Evolutionary conservation across 30 jellyfish, hydroid and myxozoan genomes (phyloP).

Genomic region (Cassiopea andromeda): DNA sequence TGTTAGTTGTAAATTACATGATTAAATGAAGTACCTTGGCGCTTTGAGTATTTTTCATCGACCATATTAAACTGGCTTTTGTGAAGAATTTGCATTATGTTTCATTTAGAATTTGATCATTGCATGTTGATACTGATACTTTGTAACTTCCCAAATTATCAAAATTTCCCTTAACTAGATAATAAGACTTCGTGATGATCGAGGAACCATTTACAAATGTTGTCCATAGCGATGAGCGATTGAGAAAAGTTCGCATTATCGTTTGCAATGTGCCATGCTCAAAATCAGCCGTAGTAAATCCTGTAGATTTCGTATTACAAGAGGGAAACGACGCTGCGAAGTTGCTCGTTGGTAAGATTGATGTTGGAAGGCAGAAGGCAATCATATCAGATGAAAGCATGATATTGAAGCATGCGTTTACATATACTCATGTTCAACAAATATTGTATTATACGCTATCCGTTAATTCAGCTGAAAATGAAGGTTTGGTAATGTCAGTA

Average conservation of each 20-base stretch:
- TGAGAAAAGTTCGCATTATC: conserved; percentile 52
- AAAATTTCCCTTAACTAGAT: background rate
- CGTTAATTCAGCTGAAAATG: conserved; percentile 62
- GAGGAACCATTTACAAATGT: conserved; percentile 56
- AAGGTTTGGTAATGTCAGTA: conserved; percentile 46
- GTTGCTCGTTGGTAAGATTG: conserved; percentile 44
- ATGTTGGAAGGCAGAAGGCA: conserved; percentile 59
- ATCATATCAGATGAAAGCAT: conserved; percentile 49
- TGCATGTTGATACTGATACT: no score
- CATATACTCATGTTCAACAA: conserved; percentile 71
- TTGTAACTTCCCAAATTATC: no score
- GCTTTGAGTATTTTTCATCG: no score
- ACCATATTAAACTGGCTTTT: no score
- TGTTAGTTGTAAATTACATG: no score
- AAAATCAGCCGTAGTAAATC: conserved; percentile 77
- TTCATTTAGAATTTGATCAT: no score
- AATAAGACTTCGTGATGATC: conserved; percentile 70
- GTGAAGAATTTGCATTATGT: no score
- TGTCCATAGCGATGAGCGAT: conserved; percentile 63
- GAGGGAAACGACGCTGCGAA: conserved; percentile 75
- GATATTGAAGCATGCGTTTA: conserved; percentile 61
- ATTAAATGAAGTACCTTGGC: no score
- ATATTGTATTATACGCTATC: conserved; percentile 71
- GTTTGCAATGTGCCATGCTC: conserved; percentile 83
- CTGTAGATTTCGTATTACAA: conserved; percentile 73